Evolutionary conservation across 2,113 vertebrate species (phyloP).

Genomic region (Merops nubicus): DNA sequence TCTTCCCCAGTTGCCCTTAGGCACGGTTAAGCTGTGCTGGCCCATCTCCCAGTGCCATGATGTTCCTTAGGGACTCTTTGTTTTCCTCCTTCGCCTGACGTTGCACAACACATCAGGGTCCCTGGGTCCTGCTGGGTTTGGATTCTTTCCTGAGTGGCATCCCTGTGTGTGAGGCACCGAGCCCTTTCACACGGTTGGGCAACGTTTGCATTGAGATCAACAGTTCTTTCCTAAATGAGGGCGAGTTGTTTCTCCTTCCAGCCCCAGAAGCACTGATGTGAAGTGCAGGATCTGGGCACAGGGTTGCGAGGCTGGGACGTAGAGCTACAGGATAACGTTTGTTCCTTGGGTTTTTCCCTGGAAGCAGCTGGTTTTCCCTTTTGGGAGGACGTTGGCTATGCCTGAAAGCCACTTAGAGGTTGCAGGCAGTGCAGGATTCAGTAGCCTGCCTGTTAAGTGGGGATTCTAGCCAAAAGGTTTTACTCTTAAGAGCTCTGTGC

Average conservation of each 20-base stretch:
- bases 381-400: not conserved
- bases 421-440: not conserved
- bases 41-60: not conserved
- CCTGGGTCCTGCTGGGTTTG: slow-evolving; percentile 6
- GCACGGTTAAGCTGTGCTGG: not conserved
- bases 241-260: not conserved
- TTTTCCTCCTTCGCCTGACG: not conserved
- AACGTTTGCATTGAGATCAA: not conserved
- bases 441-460: not conserved
- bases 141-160: not conserved
- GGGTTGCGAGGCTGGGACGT: not conserved
- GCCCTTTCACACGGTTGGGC: slow-evolving; percentile 28
- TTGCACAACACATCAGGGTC: slow-evolving; percentile 19
- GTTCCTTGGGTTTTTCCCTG: not conserved
- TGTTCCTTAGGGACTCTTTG: not conserved
- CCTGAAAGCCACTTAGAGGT: not conserved
- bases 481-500: not conserved
- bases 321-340: not conserved
- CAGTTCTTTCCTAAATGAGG: not conserved
- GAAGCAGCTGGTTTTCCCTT: not conserved
- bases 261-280: not conserved
- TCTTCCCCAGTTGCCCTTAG: not conserved
- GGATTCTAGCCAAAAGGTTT: not conserved
- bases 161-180: not conserved
- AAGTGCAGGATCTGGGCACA: not conserved